Conservation (phyloP, 2,113 vertebrate genomes). For the Hiodon tergisus region DNA sequence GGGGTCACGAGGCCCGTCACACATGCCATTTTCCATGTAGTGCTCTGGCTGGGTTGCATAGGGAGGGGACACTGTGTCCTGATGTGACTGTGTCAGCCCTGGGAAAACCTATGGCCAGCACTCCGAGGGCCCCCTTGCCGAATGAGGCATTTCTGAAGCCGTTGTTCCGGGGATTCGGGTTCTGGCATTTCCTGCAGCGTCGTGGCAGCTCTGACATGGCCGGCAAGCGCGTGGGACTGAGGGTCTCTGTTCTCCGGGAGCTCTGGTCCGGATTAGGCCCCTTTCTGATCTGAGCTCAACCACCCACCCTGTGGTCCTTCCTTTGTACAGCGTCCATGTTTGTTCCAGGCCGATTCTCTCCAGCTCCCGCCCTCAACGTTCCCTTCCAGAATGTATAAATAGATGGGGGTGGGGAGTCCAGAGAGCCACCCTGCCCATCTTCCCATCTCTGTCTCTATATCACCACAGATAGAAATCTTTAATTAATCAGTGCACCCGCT, state of each 20-base stretch:
- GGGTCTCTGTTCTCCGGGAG: background rate
- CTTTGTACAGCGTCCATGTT: background rate
- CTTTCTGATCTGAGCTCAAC: background rate
- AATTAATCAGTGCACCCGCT: conserved; percentile 16
- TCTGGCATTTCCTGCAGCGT: too few relatives aligned
- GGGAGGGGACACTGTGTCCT: too few relatives aligned
- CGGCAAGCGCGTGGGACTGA: background rate
- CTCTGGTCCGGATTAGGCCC: background rate
- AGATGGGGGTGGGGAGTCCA: background rate
- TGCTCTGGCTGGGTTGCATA: too few relatives aligned
- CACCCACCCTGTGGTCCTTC: background rate
- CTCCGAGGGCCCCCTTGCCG: too few relatives aligned
- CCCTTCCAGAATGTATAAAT: background rate
- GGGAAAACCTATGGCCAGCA: too few relatives aligned
- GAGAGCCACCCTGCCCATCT: background rate
- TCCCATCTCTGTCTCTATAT: conserved; percentile 7
- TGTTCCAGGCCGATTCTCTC: background rate
- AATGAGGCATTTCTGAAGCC: too few relatives aligned
- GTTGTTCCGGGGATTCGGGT: too few relatives aligned
- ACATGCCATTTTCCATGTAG: too few relatives aligned
- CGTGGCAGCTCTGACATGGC: background rate
- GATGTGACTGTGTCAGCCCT: too few relatives aligned
- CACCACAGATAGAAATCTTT: conserved; percentile 19
- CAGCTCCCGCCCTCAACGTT: background rate
- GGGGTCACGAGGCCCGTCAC: too few relatives aligned